Base-by-base conservation (phyloP, 2,888 invertebrate genomes). In the Tromatobia lineatoria region DNA sequence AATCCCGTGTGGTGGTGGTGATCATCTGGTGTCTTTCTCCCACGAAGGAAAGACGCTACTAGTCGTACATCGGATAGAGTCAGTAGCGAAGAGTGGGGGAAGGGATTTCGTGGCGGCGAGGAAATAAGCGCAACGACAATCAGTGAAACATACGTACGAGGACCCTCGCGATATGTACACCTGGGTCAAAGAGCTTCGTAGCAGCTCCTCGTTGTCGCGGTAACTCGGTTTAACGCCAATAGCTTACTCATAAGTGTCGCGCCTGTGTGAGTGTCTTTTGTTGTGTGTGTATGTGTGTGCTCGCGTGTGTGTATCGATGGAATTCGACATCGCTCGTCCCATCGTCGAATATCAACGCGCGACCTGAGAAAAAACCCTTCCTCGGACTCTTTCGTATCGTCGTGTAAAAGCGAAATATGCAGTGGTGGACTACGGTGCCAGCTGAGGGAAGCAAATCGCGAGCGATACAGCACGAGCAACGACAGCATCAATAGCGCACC, bases 81-180 rank as follows among this genome's bases (percentile, higher is more conserved):
- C 61, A 76, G 29, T 54, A 20, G 50, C 52, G 38, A 38, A 29
- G 57, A 73, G 52, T 74, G 69, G 57, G 64, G 73, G 57, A 70
- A 75, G 52, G 57, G 64, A 70, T 67, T 80, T 74, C 54, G 80
- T 73, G 64, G 50, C 29, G 29, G 29, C 73, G 64, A 66, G 59
- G 20, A 77, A 34, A 66, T 47, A 61, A 34, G 74, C 61, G 61
- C 52, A 61, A 18, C 61, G 77, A 59, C 29, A n/a, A 69, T 57
- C 34, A 52, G 61, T 50, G 50, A 50, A 25, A 73, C 45, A 73
- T 29, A 74, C 57, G 77, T 70, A 74, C 71, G 66, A 23, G 20
- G 38, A 70, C 61, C 61, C 42, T 74, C 75, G 83, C 73, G 67
- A 73, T 52, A 81, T 79, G 83, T 84, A 73, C 83, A 85, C 76